phyloP scores from a whole-genome alignment of 2,113 vertebrate species.

The Cheirogaleus medius region DNA sequence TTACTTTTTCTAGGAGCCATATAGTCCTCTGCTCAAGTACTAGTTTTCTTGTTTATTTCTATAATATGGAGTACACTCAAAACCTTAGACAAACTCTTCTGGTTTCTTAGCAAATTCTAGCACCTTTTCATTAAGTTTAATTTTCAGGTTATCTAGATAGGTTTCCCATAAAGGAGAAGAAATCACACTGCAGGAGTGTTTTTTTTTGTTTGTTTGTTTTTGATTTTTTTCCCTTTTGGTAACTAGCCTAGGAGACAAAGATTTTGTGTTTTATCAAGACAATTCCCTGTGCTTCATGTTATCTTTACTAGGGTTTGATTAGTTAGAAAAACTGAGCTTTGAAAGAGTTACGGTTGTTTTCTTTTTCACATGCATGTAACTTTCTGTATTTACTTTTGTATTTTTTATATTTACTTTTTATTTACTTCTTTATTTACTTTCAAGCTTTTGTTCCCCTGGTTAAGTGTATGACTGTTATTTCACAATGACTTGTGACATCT shows the following conservation, averaged over 20 bases:
- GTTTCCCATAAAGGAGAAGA: not conserved
- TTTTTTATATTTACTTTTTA: no score
- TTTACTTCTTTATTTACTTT: no score
- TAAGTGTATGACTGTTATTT: not conserved
- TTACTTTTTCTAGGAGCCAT: not conserved
- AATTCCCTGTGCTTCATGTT: not conserved
- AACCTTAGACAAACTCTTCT: not conserved
- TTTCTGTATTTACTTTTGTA: not conserved
- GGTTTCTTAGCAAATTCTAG: not conserved
- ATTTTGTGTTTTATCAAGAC: not conserved
- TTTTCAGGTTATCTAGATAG: not conserved
- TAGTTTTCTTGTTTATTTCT: not conserved
- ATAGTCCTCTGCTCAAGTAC: not conserved
- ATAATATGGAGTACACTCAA: not conserved
- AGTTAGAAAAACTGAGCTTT: not conserved
- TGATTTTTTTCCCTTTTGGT: not conserved
- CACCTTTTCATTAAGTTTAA: not conserved
- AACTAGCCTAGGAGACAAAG: not conserved
- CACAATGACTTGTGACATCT: not conserved
- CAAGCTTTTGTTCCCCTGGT: not conserved
- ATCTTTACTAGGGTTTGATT: not conserved
- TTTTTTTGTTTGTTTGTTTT: not conserved
- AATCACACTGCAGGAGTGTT: not conserved
- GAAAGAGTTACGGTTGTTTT: not conserved
- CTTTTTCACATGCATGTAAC: not conserved